phyloP scores from a whole-genome alignment of 2,888 invertebrate species.

The Watsonalla cultraria region DNA sequence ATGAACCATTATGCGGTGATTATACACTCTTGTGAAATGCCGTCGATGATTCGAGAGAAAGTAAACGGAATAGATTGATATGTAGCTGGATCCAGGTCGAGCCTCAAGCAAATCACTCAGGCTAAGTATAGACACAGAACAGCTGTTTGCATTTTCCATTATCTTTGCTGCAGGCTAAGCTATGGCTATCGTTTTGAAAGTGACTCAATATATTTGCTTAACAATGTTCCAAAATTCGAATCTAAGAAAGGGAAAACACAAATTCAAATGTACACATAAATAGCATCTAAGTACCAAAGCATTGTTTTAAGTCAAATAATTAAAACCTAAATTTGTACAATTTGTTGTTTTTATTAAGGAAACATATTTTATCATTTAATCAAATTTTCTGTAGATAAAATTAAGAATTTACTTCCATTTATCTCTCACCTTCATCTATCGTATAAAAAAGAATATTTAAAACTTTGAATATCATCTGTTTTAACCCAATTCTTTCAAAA shows the following conservation, averaged over 20 bases:
- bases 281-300: too few relatives aligned
- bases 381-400: too few relatives aligned
- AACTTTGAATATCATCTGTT: neutral
- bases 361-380: too few relatives aligned
- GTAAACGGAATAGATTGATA: slow-evolving; percentile 22
- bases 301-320: too few relatives aligned
- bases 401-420: neutral
- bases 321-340: too few relatives aligned
- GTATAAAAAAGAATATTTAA: neutral
- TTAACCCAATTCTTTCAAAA: slow-evolving; percentile 14
- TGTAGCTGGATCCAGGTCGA: slow-evolving; percentile 9
- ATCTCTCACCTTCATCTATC: neutral
- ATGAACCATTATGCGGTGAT: slow-evolving; percentile 39
- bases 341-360: too few relatives aligned
- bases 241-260: too few relatives aligned
- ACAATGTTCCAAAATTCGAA: too few relatives aligned
- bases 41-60: slow-evolving; percentile 34
- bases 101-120: neutral
- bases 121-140: neutral
- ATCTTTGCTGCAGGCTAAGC: neutral
- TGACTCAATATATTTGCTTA: too few relatives aligned
- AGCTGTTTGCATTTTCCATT: neutral
- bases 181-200: too few relatives aligned
- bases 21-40: slow-evolving; percentile 38
- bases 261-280: too few relatives aligned